Conservation (phyloP, 2,797 vertebrate species). For the Sebastes hubbsi region DNA sequence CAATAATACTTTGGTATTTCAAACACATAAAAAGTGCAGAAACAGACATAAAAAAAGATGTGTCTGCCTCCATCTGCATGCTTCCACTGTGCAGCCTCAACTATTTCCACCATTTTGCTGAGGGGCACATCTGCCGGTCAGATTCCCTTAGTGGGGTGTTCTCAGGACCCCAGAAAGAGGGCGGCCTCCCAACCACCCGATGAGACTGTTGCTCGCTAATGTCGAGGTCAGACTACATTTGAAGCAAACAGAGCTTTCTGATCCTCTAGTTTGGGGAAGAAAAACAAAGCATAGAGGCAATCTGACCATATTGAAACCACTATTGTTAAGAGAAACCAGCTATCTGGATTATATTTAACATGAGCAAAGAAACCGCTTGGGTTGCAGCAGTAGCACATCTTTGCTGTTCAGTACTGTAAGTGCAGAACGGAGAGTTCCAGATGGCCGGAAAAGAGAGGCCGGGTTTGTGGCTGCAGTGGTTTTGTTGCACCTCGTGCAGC, state of each 20-base stretch:
- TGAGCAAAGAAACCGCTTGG: slow-evolving; percentile 16
- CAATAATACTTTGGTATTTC: slow-evolving; percentile 18
- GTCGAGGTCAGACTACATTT: slow-evolving; percentile 15
- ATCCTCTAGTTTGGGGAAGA: slow-evolving; percentile 6
- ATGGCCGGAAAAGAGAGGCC: slow-evolving; percentile 35
- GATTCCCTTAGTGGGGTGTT: slow-evolving; percentile 51
- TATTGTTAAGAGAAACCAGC: slow-evolving; percentile 6
- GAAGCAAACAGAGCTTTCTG: not conserved
- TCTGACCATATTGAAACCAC: slow-evolving; percentile 1
- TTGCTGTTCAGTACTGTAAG: not conserved
- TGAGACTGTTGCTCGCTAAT: slow-evolving; percentile 5
- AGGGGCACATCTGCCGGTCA: slow-evolving; percentile 70
- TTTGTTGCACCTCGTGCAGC: slow-evolving; percentile 46
- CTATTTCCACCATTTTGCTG: slow-evolving; percentile 65
- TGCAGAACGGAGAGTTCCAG: slow-evolving; percentile 46
- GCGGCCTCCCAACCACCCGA: slow-evolving; percentile 6
- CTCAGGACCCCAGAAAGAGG: slow-evolving; percentile 39
- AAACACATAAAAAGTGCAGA: slow-evolving; percentile 16
- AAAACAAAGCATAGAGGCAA: not conserved
- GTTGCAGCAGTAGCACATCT: slow-evolving; percentile 23
- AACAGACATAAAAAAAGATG: not conserved
- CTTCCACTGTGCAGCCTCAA: slow-evolving; percentile 30
- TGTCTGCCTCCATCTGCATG: slow-evolving; percentile 22
- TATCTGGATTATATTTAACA: slow-evolving; percentile 28
- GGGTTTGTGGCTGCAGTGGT: slow-evolving; percentile 46